A percentile compares a stretch with the other conserved stretches of the same genome.
Conservation (phyloP, 2,113 vertebrate genomes). For the Ondatra zibethicus region DNA sequence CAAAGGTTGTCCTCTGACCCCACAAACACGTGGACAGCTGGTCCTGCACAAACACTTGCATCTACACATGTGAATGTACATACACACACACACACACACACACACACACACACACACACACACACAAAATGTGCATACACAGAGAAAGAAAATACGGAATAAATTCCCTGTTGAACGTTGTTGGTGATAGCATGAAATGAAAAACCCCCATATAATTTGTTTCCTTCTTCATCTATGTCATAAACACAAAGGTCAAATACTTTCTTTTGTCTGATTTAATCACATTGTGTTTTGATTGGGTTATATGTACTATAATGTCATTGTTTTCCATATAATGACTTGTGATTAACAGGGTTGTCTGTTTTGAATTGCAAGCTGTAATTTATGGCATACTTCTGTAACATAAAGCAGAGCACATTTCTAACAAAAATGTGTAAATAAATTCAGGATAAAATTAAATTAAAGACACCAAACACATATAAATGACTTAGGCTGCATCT, state of each 20-base stretch:
- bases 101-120: neutral
- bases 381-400: constrained; percentile 45
- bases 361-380: constrained; percentile 2
- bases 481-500: neutral
- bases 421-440: constrained; percentile 17
- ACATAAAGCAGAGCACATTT: constrained; percentile 26
- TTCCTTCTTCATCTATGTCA: constrained; percentile 28
- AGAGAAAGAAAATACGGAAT: neutral
- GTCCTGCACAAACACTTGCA: neutral
- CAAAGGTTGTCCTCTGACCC: neutral
- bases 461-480: constrained; percentile 2
- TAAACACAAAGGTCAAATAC: neutral
- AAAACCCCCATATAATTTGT: constrained; percentile 17
- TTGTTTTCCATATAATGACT: constrained; percentile 50
- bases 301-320: neutral
- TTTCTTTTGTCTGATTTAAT: constrained; percentile 58
- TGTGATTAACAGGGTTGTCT: constrained; percentile 7
- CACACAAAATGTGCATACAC: neutral
- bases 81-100: neutral
- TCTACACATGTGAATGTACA: too few species aligned
- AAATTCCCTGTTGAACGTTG: neutral
- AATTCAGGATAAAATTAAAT: neutral
- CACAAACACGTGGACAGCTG: neutral
- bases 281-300: neutral
- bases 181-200: neutral